Base-by-base conservation (phyloP, 2,888 invertebrate genomes). In the Sarcophaga variegata region DNA sequence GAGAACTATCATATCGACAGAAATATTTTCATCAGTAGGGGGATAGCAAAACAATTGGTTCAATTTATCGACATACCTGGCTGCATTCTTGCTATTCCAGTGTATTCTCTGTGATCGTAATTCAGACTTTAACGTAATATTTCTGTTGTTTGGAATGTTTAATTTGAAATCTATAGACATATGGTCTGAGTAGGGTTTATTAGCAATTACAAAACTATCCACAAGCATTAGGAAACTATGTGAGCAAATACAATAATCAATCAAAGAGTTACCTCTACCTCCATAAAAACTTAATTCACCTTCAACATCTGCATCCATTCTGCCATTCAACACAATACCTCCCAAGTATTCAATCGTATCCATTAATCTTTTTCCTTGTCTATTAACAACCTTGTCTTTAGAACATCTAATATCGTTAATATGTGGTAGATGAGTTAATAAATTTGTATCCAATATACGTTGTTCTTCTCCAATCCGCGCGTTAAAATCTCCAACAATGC, bases 401-500 rank as follows among this genome's bases (percentile, higher is more conserved):
- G 79, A 71, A 12, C 3, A 27, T 49, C 70, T 49, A 8, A 22
- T n/a, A 37, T 59, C 54, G 3, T 20, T 6, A 45, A 80, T 66
- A 49, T 59, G 20, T 4, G 49, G 63, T 3, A 72, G 12, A 75
- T 69, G 8, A 6, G 2, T 2, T 49, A 75, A 37, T 6, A 75
- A 20, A 27, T 81, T 81, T 10, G 3, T 22, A 67, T 81, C 81
- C 17, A 81, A 25, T 37, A 37, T 37, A n/a, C 47, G 6, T 47
- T 79, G 79, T 22, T 49, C 49, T 17, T 27, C 45, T 2, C 54
- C 49, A 22, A 79, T 60, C 0, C 79, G 22, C 11, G 78, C 78
- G 60, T 69, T 69, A 3, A 78, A 47, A 69, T 78, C 78, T 1
- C 69, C 69, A 60, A 78, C 54, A 27, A 78, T 78, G n/a, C 78